Evolutionary conservation across 2,113 vertebrate genomes (phyloP), one percentile per base, ranked within the genome.

Genomic region (Anolis carolinensis): DNA sequence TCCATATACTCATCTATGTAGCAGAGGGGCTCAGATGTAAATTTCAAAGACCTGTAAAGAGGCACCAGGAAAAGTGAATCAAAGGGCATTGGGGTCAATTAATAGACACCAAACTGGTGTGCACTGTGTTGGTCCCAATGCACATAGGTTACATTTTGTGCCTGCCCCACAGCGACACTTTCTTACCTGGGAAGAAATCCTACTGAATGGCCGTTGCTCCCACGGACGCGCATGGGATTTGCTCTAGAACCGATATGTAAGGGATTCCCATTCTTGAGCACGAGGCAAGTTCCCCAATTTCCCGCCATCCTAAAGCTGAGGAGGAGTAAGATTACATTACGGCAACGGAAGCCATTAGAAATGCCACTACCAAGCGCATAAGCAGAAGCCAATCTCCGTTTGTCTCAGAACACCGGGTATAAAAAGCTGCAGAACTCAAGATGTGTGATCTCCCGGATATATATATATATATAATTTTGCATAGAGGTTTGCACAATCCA

Each of bases 401-500:
- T 86, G 85, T 67, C n/a, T 34, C 7, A 16, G 80, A 68, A 52
- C 52, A 75, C 89, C 85, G 44, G 6, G 1, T 3, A 83, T 48
- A 73, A 79, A 1, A 44, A 52, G 32, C 11, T 2, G 81, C 79
- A 83, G 25, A 91, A 2, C 82, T 79, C 20, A 78, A 44, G 59
- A 83, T 88, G 67, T 62, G 81, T 88, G 89, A 86, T 65, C 89
- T 89, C 90, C 85, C 90, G 89, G 91, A 84, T 65, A n/a, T 48
- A 18, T 59, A 18, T 68, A 30, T 48, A 30, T 39, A 16, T 59
- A 18, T 68, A 25, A 39, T 90, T 94, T 93, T 94, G 85, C 86
- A 91, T 88, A 91, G 92, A 95, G 90, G 93, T 90, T 93, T 82
- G 48, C 21, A 88, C 83, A n/a, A 87, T 75, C 81, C 87, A 91